These are phyloP conservation scores for Myopa testacea DNA, from an alignment of 2,888 invertebrate genomes.

Conservation along the genomic window DNA sequence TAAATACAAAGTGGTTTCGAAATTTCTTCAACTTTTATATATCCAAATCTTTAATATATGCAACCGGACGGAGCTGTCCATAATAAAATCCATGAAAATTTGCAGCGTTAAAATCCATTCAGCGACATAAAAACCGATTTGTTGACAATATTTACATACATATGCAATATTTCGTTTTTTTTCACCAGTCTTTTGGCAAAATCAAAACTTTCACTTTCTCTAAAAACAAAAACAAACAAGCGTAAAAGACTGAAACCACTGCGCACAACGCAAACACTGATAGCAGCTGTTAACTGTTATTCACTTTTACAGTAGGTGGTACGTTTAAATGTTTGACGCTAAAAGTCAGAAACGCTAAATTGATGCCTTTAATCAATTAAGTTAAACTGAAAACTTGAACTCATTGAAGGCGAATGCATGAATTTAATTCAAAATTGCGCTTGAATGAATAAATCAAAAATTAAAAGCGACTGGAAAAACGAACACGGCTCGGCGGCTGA, in stretches of 20 bases:
- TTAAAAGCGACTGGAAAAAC: neutral
- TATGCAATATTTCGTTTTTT: slow-evolving; percentile 22
- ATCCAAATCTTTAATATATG: neutral
- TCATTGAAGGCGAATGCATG: slow-evolving; percentile 11
- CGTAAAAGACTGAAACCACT: neutral
- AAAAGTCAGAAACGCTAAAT: slow-evolving; percentile 18
- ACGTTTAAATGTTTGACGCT: slow-evolving; percentile 20
- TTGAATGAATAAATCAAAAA: neutral
- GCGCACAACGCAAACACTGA: neutral
- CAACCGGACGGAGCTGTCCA: neutral
- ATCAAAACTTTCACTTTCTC: slow-evolving; percentile 45
- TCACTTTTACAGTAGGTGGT: slow-evolving; percentile 39
- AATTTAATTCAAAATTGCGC: neutral
- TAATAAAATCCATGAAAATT: neutral
- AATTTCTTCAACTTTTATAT: neutral
- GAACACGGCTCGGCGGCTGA: neutral
- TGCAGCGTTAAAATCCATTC: neutral
- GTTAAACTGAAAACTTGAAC: slow-evolving; percentile 5
- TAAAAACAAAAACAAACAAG: slow-evolving; percentile 15
- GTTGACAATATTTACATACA: slow-evolving; percentile 31
- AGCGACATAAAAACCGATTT: slow-evolving; percentile 17
- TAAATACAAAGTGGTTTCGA: neutral
- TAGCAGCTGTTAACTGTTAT: slow-evolving; percentile 32
- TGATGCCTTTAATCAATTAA: slow-evolving; percentile 12
- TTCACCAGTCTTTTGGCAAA: slow-evolving; percentile 36